Conservation (phyloP, 2,888 invertebrate genomes). For the Phalangium opilio region DNA sequence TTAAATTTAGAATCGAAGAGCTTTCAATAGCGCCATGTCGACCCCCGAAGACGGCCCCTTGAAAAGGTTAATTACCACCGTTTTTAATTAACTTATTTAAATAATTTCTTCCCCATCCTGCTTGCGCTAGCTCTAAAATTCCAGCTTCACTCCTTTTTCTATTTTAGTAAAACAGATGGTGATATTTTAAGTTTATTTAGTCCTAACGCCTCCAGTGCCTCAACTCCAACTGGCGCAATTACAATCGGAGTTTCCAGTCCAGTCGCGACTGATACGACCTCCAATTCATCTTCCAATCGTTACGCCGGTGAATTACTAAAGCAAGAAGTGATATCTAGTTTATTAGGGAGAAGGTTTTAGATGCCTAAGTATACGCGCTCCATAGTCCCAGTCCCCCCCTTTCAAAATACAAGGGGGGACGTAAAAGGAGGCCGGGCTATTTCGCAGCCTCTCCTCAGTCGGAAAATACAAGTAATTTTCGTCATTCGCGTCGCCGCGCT, state of each 20-base stretch:
- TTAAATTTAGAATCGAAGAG: slow-evolving; percentile 24
- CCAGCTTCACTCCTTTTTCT: slow-evolving; percentile 15
- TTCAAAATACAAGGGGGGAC: too few species aligned
- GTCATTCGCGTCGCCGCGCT: too few species aligned
- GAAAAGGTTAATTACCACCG: slow-evolving; percentile 45
- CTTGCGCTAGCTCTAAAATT: slow-evolving; percentile 2
- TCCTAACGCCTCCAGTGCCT: slow-evolving; percentile 65
- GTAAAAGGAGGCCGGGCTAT: too few species aligned
- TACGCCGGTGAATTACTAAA: slow-evolving; percentile 8
- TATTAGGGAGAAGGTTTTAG: too few species aligned
- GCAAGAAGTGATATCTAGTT: too few species aligned
- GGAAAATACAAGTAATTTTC: too few species aligned
- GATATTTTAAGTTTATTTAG: slow-evolving; percentile 64
- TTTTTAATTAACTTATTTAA: too few species aligned
- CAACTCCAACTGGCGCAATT: slow-evolving; percentile 47
- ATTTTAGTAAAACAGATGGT: slow-evolving; percentile 44
- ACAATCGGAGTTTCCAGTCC: slow-evolving; percentile 6
- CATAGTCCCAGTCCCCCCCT: neutral
- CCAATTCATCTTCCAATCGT: slow-evolving; percentile 9
- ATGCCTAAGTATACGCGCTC: too few species aligned
- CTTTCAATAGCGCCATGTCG: slow-evolving; percentile 22
- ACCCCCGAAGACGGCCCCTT: slow-evolving; percentile 29
- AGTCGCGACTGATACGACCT: slow-evolving; percentile 6
- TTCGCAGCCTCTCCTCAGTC: too few species aligned
- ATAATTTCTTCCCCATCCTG: neutral